These are phyloP conservation scores for Pseudorasbora parva DNA, from an alignment of 2,113 vertebrate species.

Conservation along the genomic window DNA sequence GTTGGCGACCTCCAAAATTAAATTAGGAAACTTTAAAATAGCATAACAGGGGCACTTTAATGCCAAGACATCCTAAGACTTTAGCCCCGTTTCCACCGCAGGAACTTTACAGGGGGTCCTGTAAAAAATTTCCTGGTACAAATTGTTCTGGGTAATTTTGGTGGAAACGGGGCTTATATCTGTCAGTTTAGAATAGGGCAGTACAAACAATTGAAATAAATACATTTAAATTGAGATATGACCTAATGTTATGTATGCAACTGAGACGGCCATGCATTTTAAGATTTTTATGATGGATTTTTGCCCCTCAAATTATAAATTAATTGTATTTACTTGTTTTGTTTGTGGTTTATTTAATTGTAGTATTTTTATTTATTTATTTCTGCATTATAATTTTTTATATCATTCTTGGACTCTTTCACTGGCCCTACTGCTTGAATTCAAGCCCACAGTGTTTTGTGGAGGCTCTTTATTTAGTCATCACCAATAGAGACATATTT, in stretches of 20 bases:
- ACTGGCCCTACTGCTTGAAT: not conserved
- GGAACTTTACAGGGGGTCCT: no score
- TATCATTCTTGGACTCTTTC: not conserved
- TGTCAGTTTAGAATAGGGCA: not conserved
- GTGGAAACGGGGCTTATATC: no score
- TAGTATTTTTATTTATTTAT: not conserved
- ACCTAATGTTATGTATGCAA: not conserved
- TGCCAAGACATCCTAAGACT: not conserved
- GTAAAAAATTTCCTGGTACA: no score
- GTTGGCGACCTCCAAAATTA: no score
- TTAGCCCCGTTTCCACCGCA: no score
- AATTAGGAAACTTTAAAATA: no score
- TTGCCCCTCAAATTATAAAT: not conserved
- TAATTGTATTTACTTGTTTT: not conserved
- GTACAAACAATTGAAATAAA: not conserved
- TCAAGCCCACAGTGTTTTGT: no score
- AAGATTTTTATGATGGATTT: not conserved
- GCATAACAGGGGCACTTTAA: no score
- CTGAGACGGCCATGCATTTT: not conserved
- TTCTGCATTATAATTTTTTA: not conserved
- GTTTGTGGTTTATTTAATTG: not conserved
- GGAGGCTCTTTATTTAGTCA: conserved; percentile 47
- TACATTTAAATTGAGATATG: no score
- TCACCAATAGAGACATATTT: conserved; percentile 43
- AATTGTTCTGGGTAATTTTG: no score